These are phyloP conservation scores for Phalanger gymnotis DNA, from an alignment of 2,797 vertebrate genomes.

Conservation along the genomic window DNA sequence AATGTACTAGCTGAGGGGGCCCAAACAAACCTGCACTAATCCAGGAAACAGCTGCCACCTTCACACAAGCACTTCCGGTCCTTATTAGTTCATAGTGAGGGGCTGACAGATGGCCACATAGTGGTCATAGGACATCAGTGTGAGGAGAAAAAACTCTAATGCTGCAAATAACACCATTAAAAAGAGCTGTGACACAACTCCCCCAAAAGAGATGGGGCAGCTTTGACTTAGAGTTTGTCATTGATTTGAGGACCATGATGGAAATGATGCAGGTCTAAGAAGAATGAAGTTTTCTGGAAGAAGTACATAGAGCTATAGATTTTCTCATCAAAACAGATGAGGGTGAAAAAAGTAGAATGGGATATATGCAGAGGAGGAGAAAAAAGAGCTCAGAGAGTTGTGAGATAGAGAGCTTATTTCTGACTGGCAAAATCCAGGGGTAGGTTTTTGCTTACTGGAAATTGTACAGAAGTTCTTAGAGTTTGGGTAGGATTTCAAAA, in stretches of 20 bases:
- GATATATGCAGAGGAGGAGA: neutral
- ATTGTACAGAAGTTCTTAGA: neutral
- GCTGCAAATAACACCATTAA: neutral
- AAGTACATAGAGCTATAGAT: neutral
- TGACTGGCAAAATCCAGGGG: neutral
- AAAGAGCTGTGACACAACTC: neutral
- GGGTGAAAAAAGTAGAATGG: neutral
- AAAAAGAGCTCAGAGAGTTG: neutral
- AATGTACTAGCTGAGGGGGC: slow-evolving; percentile 58
- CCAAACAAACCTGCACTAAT: slow-evolving; percentile 58
- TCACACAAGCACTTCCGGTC: slow-evolving; percentile 21
- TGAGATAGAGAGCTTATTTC: neutral
- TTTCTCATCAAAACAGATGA: neutral
- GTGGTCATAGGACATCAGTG: slow-evolving; percentile 73
- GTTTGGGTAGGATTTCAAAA: too few relatives aligned
- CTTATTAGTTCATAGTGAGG: slow-evolving; percentile 71
- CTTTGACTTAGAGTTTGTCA: neutral
- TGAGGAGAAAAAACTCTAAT: slow-evolving; percentile 53
- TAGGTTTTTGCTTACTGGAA: neutral
- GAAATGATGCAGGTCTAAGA: neutral
- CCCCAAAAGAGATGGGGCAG: neutral
- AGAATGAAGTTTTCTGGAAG: neutral
- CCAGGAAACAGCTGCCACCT: slow-evolving; percentile 62
- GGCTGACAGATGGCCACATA: slow-evolving; percentile 72
- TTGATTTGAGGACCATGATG: neutral